Evolutionary conservation across 2,113 vertebrate species (phyloP).

Genomic region (Ciconia boyciana): DNA sequence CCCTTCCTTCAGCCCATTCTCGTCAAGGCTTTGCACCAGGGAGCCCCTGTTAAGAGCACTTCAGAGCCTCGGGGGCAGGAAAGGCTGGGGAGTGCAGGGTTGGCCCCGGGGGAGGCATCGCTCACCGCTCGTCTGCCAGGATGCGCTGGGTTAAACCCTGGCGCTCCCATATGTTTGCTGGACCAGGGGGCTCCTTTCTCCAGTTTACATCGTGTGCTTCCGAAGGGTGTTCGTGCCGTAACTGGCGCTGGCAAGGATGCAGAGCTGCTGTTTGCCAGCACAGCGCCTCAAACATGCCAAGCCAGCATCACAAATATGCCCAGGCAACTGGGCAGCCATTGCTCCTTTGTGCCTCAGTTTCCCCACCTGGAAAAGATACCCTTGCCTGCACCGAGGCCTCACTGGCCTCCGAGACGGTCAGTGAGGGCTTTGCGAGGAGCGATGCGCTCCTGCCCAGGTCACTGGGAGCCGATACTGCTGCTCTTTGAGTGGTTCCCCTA

Average conservation of each 20-base stretch:
- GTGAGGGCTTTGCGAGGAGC: accelerated
- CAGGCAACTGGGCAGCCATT: neutral
- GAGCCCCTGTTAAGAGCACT: constrained; percentile 29
- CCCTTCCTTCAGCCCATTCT: neutral
- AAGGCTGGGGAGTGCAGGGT: neutral
- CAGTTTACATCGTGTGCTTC: accelerated
- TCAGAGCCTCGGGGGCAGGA: neutral
- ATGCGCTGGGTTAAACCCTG: neutral
- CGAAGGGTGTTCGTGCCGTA: neutral
- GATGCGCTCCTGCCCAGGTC: neutral
- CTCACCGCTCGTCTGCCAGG: neutral
- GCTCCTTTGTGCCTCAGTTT: neutral
- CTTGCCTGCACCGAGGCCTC: accelerated
- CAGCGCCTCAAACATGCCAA: accelerated
- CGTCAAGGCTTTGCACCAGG: constrained; percentile 19
- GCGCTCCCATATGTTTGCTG: accelerated
- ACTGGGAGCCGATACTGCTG: accelerated
- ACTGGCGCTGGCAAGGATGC: neutral
- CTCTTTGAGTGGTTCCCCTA: too few species aligned
- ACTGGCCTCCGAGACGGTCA: accelerated
- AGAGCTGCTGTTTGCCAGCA: neutral
- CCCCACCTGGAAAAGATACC: too few species aligned
- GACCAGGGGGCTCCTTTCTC: accelerated
- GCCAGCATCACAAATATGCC: accelerated
- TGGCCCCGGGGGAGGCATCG: neutral